A percentile compares a stretch with the other conserved stretches of the same genome.
Conservation (phyloP, 1,140 invertebrate genomes). For the Drosophila kurseongensis region DNA sequence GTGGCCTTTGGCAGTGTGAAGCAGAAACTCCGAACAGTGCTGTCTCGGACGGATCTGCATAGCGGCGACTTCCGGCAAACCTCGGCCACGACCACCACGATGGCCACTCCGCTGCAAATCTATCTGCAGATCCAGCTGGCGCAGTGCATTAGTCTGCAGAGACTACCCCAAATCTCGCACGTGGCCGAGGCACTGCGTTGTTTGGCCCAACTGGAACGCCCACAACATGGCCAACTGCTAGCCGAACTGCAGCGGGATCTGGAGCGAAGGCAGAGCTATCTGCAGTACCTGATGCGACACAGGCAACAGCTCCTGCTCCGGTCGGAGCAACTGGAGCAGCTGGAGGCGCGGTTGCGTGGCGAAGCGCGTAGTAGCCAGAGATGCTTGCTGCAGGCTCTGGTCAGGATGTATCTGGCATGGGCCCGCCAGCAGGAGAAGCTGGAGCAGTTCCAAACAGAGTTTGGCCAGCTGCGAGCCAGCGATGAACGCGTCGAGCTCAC, state of each 20-base stretch:
- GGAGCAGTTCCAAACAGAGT: constrained; percentile 90
- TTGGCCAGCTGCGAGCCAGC: constrained; percentile 89
- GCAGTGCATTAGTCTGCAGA: constrained; percentile 94
- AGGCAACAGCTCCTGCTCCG: constrained; percentile 93
- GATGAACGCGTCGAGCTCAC: constrained; percentile 93
- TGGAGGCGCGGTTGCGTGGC: constrained; percentile 88
- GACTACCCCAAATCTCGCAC: constrained; percentile 93
- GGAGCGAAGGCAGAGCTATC: constrained; percentile 91
- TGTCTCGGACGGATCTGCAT: constrained; percentile 92
- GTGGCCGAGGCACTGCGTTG: constrained; percentile 92
- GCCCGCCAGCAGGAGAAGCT: constrained; percentile 88
- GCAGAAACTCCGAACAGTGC: constrained; percentile 95
- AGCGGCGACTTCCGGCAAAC: constrained; percentile 83
- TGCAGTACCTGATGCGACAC: constrained; percentile 93
- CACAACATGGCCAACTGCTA: constrained; percentile 91
- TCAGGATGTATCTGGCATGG: constrained; percentile 90
- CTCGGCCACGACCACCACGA: constrained; percentile 52
- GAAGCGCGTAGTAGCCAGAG: constrained; percentile 91
- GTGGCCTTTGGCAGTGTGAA: constrained; percentile 93
- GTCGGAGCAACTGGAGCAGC: constrained; percentile 91
- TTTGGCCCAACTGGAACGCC: constrained; percentile 90
- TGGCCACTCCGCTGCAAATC: constrained; percentile 73
- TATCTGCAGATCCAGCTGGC: constrained; percentile 93
- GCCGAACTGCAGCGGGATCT: constrained; percentile 93
- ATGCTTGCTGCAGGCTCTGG: constrained; percentile 92